These are phyloP conservation scores for Venustaconcha ellipsiformis DNA, from an alignment of 1,140 invertebrate genomes.

Conservation along the genomic window DNA sequence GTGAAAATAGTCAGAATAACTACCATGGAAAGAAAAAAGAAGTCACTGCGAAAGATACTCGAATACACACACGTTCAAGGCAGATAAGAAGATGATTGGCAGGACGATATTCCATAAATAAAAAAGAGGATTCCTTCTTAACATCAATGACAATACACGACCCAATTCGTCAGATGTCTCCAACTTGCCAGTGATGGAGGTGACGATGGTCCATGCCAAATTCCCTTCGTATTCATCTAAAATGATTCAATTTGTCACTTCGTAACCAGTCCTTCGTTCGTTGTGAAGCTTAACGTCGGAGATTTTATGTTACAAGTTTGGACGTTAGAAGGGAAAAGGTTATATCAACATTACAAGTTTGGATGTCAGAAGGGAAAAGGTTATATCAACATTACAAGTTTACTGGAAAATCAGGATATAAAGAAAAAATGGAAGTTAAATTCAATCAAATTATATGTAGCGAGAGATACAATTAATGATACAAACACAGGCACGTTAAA, in stretches of 20 bases:
- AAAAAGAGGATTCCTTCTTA: slow-evolving; percentile 11
- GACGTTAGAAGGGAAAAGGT: slow-evolving; percentile 91
- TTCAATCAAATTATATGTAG: no score
- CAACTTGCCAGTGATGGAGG: not conserved
- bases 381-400: slow-evolving; percentile 97
- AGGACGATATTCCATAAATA: slow-evolving; percentile 28
- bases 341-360: slow-evolving; percentile 98
- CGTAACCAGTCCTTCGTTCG: slow-evolving; percentile 19
- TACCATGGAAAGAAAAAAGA: slow-evolving; percentile 39
- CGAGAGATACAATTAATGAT: no score
- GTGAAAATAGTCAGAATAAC: slow-evolving; percentile 43
- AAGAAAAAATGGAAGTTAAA: no score
- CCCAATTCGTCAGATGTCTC: not conserved
- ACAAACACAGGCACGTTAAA: no score
- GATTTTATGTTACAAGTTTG: slow-evolving; percentile 87
- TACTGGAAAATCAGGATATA: slow-evolving; percentile 98
- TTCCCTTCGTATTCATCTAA: slow-evolving; percentile 1
- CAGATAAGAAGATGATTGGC: slow-evolving; percentile 36
- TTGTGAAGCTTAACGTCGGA: slow-evolving; percentile 87
- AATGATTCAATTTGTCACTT: not conserved
- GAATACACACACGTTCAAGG: slow-evolving; percentile 37
- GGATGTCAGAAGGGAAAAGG: slow-evolving; percentile 93
- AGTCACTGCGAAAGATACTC: slow-evolving; percentile 35
- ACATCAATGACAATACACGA: not conserved
- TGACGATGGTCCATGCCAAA: slow-evolving; percentile 3